These are phyloP conservation scores for Pterocles gutturalis DNA, from an alignment of 2,113 vertebrate species.

Conservation along the genomic window DNA sequence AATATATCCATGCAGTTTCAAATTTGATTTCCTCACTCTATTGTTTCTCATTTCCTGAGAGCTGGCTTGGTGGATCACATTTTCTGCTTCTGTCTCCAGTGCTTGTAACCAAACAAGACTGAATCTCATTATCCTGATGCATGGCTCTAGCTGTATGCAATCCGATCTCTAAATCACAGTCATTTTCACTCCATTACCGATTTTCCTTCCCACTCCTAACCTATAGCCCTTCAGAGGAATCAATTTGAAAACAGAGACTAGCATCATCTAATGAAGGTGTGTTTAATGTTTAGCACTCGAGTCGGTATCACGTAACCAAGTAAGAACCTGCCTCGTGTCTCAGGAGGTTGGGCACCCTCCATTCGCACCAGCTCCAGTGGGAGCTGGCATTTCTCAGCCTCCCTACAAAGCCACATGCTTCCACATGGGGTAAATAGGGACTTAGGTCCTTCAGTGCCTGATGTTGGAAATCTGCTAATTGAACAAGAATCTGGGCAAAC, in stretches of 20 bases:
- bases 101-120: conserved; percentile 50
- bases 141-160: conserved; percentile 30
- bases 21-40: conserved; percentile 65
- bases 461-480: background rate
- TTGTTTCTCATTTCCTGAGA: conserved; percentile 67
- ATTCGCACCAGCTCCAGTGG: accelerated
- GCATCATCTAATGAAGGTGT: background rate
- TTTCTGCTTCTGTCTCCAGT: conserved; percentile 64
- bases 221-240: conserved; percentile 39
- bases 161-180: conserved; percentile 53
- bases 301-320: background rate
- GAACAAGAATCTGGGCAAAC: conserved; percentile 16
- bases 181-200: conserved; percentile 42
- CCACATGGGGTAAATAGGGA: background rate
- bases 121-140: conserved; percentile 63
- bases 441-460: background rate
- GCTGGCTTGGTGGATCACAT: conserved; percentile 47
- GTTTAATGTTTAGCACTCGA: background rate
- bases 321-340: background rate
- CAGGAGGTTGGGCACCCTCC: background rate
- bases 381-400: background rate
- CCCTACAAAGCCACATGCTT: background rate
- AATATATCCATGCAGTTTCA: conserved; percentile 33
- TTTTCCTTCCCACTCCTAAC: conserved; percentile 5
- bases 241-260: conserved; percentile 8